These are phyloP conservation scores for Xiphophorus birchmanni DNA, from an alignment of 2,797 vertebrate species.

Conservation along the genomic window DNA sequence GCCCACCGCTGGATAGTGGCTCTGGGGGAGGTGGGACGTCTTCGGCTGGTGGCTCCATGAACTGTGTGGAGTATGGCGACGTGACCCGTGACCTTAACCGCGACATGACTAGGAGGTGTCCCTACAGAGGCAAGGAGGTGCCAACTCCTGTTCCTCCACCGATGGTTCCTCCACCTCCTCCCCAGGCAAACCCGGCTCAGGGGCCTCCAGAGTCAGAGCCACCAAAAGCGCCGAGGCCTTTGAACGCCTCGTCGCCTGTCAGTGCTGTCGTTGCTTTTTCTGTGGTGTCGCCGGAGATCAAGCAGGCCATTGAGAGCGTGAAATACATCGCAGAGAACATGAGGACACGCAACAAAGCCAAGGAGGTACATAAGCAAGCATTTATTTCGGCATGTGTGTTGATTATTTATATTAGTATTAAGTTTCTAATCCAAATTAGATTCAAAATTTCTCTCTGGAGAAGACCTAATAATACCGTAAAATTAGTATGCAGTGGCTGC, in stretches of 20 bases:
- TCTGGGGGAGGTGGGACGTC: constrained; percentile 54
- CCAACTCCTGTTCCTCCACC: constrained; percentile 74
- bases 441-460: neutral
- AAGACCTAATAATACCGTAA: neutral
- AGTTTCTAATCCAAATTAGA: neutral
- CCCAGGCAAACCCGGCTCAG: constrained; percentile 52
- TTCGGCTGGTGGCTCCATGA: constrained; percentile 68
- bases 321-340: constrained; percentile 94
- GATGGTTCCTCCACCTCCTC: constrained; percentile 54
- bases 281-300: constrained; percentile 85
- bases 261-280: constrained; percentile 75
- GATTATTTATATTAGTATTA: neutral
- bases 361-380: constrained; percentile 81
- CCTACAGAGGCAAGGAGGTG: constrained; percentile 80
- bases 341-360: constrained; percentile 90
- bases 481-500: neutral
- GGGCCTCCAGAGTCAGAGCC: constrained; percentile 65
- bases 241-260: constrained; percentile 77
- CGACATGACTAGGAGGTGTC: constrained; percentile 74
- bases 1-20: constrained; percentile 53
- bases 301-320: constrained; percentile 87
- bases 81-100: constrained; percentile 60
- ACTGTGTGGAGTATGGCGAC: constrained; percentile 76
- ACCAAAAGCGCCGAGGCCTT: constrained; percentile 64
- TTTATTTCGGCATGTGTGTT: neutral